These are phyloP conservation scores for Aix galericulata DNA, from an alignment of 2,113 vertebrate genomes.

Conservation along the genomic window DNA sequence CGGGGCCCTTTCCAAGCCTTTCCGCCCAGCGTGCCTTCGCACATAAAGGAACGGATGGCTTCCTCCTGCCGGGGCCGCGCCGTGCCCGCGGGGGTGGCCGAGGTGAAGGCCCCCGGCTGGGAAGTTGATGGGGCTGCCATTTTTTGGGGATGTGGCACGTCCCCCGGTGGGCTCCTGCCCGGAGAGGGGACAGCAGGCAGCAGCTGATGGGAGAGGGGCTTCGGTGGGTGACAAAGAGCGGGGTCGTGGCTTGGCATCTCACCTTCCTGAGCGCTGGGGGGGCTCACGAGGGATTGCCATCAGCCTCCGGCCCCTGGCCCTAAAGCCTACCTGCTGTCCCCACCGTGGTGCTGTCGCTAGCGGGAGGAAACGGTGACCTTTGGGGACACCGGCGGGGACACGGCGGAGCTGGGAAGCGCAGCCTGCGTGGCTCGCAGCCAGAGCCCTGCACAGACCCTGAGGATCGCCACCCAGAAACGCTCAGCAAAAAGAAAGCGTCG, in stretches of 20 bases:
- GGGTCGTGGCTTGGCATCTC: background rate
- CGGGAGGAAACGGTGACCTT: background rate
- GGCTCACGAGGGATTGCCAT: background rate
- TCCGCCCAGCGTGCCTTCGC: constrained; percentile 41
- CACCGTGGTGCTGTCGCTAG: background rate
- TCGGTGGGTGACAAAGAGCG: background rate
- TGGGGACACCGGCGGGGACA: background rate
- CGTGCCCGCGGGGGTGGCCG: background rate
- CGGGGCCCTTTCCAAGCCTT: constrained; percentile 23
- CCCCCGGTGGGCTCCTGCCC: background rate
- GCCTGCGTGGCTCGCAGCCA: background rate
- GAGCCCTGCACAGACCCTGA: background rate
- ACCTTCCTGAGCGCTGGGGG: background rate
- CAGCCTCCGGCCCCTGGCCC: background rate
- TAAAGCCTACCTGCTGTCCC: background rate
- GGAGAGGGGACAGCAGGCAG: background rate
- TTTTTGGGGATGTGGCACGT: background rate
- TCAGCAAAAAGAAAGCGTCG: background rate
- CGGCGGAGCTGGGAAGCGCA: background rate
- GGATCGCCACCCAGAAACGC: background rate
- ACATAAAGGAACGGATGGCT: constrained; percentile 53
- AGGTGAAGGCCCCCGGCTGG: accelerated
- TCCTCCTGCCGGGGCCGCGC: background rate
- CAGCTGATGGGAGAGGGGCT: background rate
- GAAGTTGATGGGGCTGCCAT: background rate